Evolutionary conservation across 2,113 vertebrate species (phyloP).

Genomic region (Phrynosoma blainvillii): DNA sequence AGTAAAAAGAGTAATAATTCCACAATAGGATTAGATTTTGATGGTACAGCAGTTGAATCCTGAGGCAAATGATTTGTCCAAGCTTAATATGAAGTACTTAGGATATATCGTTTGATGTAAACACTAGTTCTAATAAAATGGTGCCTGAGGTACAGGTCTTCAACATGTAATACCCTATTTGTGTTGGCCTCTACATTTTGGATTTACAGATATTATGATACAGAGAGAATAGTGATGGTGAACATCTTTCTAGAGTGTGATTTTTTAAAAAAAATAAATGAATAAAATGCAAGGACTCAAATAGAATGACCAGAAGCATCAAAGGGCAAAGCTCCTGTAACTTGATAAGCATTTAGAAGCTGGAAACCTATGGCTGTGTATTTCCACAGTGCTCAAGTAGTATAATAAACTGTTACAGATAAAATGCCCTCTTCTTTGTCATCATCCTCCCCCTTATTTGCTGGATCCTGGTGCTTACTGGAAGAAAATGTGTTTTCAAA

Average conservation of each 20-base stretch:
- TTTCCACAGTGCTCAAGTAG: neutral
- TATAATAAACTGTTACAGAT: too few relatives aligned
- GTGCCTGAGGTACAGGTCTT: conserved; percentile 92
- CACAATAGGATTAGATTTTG: conserved; percentile 94
- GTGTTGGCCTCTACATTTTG: conserved; percentile 83
- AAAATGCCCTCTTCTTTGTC: neutral
- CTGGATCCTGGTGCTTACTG: too few relatives aligned
- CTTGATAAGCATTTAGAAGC: neutral
- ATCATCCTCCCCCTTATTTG: neutral
- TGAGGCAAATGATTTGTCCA: conserved; percentile 99
- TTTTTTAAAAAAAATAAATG: conserved; percentile 72
- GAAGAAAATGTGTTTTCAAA: neutral
- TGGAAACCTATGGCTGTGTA: neutral
- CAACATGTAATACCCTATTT: conserved; percentile 94
- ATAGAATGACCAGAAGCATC: neutral
- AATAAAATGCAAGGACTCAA: neutral
- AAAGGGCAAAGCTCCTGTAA: neutral
- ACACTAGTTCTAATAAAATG: conserved; percentile 98
- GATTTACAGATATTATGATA: conserved; percentile 87
- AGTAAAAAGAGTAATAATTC: conserved; percentile 87
- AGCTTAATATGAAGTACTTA: conserved; percentile 98
- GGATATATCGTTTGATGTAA: conserved; percentile 97
- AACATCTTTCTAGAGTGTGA: conserved; percentile 79
- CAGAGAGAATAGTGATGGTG: conserved; percentile 73
- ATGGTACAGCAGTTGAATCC: conserved; percentile 94